Evolutionary conservation across 2,113 vertebrate genomes (phyloP).

Genomic region (Pollachius pollachius): DNA sequence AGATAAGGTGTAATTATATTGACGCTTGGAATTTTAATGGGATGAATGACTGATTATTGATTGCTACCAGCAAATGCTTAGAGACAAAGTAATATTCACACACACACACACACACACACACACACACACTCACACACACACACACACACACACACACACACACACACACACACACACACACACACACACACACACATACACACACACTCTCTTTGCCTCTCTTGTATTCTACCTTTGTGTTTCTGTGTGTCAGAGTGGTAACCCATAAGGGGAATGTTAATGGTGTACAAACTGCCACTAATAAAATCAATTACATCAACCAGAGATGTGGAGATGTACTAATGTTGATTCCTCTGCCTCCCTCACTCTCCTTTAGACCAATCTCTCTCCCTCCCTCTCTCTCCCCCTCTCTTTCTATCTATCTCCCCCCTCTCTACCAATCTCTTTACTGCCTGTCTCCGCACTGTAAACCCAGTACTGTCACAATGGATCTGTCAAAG

Average conservation of each 20-base stretch:
- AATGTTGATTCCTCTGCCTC: conserved; percentile 62
- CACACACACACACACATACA: not conserved
- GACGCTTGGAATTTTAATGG: no score
- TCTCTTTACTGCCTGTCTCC: conserved; percentile 32
- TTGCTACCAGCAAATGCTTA: no score
- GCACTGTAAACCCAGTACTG: conserved; percentile 65
- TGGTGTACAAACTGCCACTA: conserved; percentile 55
- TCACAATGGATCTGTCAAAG: conserved; percentile 61
- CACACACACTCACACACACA: no score
- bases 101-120: no score
- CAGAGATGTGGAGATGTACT: conserved; percentile 28
- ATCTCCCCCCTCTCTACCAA: conserved; percentile 15
- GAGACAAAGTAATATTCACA: no score
- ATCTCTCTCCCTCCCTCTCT: conserved; percentile 25
- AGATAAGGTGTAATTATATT: no score
- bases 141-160: no score
- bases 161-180: not conserved
- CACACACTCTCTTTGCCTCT: not conserved
- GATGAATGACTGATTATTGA: no score
- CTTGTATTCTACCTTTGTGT: not conserved
- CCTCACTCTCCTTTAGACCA: conserved; percentile 32
- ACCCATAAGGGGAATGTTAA: conserved; percentile 37
- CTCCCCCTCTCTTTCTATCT: conserved; percentile 38
- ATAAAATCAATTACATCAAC: conserved; percentile 62
- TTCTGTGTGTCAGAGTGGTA: conserved; percentile 11